Evolutionary conservation across 1,140 invertebrate species (phyloP), one percentile per base, ranked within the genome.

Genomic region (Piezodorus guildinii): DNA sequence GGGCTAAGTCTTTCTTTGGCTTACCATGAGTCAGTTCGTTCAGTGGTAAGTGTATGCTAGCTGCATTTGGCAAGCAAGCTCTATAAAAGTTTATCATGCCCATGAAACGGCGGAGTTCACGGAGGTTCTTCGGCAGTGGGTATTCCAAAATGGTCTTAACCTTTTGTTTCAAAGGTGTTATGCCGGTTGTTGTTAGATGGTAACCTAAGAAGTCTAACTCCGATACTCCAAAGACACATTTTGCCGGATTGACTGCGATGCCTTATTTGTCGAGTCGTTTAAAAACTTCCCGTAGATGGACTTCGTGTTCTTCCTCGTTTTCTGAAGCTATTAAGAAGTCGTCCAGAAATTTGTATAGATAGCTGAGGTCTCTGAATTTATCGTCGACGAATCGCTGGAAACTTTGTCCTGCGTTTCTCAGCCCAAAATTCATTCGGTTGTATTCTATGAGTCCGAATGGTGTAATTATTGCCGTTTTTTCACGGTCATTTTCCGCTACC

Each of bases 51-150:
- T 30, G 27, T 30, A 30, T 30, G 27, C 27, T 30, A 30, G 72
- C 69, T 3, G 71, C 70, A 27, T 70, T 52, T 0, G 69, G 27
- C 0, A 74, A 61, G 56, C 68, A 74, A 16, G 67, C 49, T 15
- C 70, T 61, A 63, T 75, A 76, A 68, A 73, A 77, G 54, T 76
- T 76, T 0, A 75, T 56, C 69, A 75, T 73, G 0, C 73, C 77
- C 3, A 79, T 54, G 65, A 78, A 79, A 10, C 70, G 60, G 25
- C 74, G 62, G 17, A 69, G 60, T 3, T 63, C 27, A 27, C 49
- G 16, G 16, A 65, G 44, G 12, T 60, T 65, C 0, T 25, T 30
- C 3, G 62, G 68, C 9, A 17, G 21, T 14, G 63, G 54, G 44
- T 39, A 69, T 3, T 63, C 16, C 6, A 15, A 14, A 0, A 68